Base-by-base conservation (phyloP, 2,888 invertebrate species). In the Halocaridina rubra region DNA sequence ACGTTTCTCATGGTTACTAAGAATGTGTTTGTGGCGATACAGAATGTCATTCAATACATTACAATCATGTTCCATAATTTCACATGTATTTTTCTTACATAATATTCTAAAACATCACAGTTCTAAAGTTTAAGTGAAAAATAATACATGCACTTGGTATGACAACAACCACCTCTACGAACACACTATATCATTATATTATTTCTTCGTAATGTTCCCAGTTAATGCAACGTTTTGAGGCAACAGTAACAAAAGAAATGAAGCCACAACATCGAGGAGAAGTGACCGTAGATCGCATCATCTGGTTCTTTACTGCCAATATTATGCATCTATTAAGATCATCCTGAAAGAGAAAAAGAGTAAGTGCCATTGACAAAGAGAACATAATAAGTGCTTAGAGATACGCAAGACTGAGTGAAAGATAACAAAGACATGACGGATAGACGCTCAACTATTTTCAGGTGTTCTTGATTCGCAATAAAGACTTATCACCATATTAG, bases 201-300 rank as follows among this genome's bases (percentile, higher is more conserved):
- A n/a, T n/a, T n/a, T n/a, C n/a, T 64, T 72, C 77, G 32, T 32
- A n/a, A 72, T 24, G 61, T 16, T 32, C 74, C 72, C 74, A 46
- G 74, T 59, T 32, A 53, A 77, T 39, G 59, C 53, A 67, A 67
- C 67, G 32, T n/a, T n/a, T n/a, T 69, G 71, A 71, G 82, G 78
- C 53, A 69, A 80, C 72, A 72, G 53, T 74, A 61, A 80, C 74
- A 74, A 61, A 74, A 64, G n/a, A n/a, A 79, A 39, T 46, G 74
- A 78, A 78, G 82, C 81, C 81, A 82, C 81, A 71, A 82, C 77
- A 82, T 69, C 57, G 30, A 75, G 71, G 57, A 81, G 69, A 77
- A 77, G 75, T 77, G 77, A 77, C 57, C 69, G 32, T 71, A 77
- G 59, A 59, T 71, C 59, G 29, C 30, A 71, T 53, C 69, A 53